Evolutionary conservation across 1,140 invertebrate genomes (phyloP).

Genomic region (Metaphire vulgaris): DNA sequence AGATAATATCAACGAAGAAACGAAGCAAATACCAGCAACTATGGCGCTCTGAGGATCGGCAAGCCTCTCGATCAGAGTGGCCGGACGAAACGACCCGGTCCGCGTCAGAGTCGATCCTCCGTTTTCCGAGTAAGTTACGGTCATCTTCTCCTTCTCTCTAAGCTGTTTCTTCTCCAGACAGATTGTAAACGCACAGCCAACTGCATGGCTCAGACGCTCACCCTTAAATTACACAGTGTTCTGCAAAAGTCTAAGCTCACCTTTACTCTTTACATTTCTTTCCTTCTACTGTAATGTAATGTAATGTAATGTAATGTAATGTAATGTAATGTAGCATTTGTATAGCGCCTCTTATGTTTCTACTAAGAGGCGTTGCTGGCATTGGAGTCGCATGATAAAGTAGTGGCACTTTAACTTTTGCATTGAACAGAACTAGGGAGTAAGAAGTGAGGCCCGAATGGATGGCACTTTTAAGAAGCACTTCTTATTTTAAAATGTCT

Average conservation of each 20-base stretch:
- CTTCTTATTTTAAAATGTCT: neutral
- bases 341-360: too few species aligned
- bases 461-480: neutral
- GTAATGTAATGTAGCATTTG: neutral
- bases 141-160: constrained; percentile 78
- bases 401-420: neutral
- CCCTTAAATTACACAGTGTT: constrained; percentile 59
- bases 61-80: constrained; percentile 71
- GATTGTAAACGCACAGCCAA: constrained; percentile 97
- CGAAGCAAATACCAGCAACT: constrained; percentile 45
- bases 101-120: constrained; percentile 87
- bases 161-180: constrained; percentile 96
- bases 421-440: too few species aligned
- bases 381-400: too few species aligned
- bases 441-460: too few species aligned
- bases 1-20: too few species aligned
- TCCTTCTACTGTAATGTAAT: neutral
- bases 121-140: constrained; percentile 75
- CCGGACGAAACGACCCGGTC: constrained; percentile 76
- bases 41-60: constrained; percentile 58
- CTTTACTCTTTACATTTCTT: too few species aligned
- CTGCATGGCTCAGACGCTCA: constrained; percentile 93
- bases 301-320: neutral
- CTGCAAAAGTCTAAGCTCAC: neutral
- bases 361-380: too few species aligned